phyloP scores from a whole-genome alignment of 2,113 vertebrate species.

The Notechis scutatus region DNA sequence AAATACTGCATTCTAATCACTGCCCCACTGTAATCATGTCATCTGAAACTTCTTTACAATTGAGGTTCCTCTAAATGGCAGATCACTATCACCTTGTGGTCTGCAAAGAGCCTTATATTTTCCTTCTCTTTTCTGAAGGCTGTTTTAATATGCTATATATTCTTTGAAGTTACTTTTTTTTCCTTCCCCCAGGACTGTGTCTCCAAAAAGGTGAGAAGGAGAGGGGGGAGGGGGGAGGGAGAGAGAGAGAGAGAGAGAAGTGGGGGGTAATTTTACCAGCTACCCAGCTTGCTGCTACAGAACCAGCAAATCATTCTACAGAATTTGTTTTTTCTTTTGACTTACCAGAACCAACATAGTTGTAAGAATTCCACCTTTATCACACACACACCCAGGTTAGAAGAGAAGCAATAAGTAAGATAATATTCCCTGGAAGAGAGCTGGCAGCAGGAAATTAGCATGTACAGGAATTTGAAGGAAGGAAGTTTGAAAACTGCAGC shows the following conservation, averaged over 20 bases:
- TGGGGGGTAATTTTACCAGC: not conserved
- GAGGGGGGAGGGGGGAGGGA: not conserved
- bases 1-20: not conserved
- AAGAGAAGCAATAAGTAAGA: not conserved
- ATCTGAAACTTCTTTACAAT: not conserved
- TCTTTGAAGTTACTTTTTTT: not conserved
- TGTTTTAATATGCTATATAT: not conserved
- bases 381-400: not conserved
- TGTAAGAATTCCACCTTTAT: not conserved
- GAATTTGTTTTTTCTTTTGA: not conserved
- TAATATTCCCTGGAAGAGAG: not conserved
- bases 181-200: not conserved
- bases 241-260: too few relatives aligned
- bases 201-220: not conserved
- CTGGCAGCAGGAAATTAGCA: not conserved
- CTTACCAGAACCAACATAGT: not conserved
- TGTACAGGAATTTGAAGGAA: not conserved
- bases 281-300: not conserved
- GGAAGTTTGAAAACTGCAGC: not conserved
- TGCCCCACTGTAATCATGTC: not conserved
- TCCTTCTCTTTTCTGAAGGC: not conserved
- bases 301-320: not conserved
- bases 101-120: not conserved
- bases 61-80: not conserved
- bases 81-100: not conserved